phyloP scores from a whole-genome alignment of 1,140 invertebrate species.

The Habropoda laboriosa region DNA sequence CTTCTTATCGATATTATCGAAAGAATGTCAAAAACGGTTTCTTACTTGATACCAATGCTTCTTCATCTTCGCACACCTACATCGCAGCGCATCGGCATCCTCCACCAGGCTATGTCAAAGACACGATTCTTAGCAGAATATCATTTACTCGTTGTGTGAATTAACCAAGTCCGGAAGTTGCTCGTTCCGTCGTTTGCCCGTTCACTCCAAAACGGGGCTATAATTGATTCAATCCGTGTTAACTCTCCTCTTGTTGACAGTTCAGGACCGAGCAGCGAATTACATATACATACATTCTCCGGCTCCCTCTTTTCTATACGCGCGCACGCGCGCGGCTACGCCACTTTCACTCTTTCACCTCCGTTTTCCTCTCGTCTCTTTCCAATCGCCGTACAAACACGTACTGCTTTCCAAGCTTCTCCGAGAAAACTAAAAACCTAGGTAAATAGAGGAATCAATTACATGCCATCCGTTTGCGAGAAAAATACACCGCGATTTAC shows the following conservation, averaged over 20 bases:
- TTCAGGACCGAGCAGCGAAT: constrained; percentile 53
- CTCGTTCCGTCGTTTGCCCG: constrained; percentile 52
- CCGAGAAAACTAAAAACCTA: background rate
- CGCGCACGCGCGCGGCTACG: background rate
- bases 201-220: constrained; percentile 58
- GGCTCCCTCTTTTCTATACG: constrained; percentile 16
- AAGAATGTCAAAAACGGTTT: background rate
- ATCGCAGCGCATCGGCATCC: background rate
- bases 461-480: no score
- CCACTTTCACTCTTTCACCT: constrained; percentile 3
- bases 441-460: background rate
- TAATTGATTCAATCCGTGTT: constrained; percentile 69
- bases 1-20: no score
- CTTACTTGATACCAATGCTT: background rate
- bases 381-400: background rate
- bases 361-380: background rate
- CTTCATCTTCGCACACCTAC: background rate
- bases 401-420: background rate
- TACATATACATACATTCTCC: constrained; percentile 21
- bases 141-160: constrained; percentile 37
- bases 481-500: no score
- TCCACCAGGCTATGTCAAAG: background rate
- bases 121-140: constrained; percentile 30
- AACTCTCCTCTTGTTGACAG: constrained; percentile 61
- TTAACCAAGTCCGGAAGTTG: constrained; percentile 60